phyloP scores from a whole-genome alignment of 2,888 invertebrate genomes.

The Fissipunctia ypsillon region DNA sequence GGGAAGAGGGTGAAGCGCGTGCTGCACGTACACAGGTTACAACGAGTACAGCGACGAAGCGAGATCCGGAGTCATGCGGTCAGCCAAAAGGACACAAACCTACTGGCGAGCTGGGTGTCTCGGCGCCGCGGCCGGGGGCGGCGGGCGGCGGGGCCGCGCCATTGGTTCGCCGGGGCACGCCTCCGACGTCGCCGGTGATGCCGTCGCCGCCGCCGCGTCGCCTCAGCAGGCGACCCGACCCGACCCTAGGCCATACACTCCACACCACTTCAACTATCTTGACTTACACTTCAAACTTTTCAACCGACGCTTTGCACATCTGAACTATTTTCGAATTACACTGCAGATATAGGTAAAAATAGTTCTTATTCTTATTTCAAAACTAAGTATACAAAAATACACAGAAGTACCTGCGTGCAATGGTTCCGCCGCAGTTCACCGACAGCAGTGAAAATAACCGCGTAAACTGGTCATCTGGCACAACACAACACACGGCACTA shows the following conservation, averaged over 20 bases:
- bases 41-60: constrained; percentile 90
- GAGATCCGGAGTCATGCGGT: constrained; percentile 91
- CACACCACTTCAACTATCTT: constrained; percentile 76
- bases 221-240: constrained; percentile 73
- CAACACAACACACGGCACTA: constrained; percentile 47
- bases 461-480: constrained; percentile 31
- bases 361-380: constrained; percentile 7
- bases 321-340: constrained; percentile 66
- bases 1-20: constrained; percentile 85
- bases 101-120: constrained; percentile 88
- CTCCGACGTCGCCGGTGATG: constrained; percentile 82
- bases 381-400: neutral
- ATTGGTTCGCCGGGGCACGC: constrained; percentile 88
- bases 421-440: constrained; percentile 4
- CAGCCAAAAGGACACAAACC: constrained; percentile 91
- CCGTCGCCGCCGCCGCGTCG: constrained; percentile 79
- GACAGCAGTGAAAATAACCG: constrained; percentile 17
- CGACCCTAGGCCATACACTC: constrained; percentile 71
- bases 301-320: constrained; percentile 72
- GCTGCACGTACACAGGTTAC: constrained; percentile 87
- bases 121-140: constrained; percentile 82
- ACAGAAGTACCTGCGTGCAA: constrained; percentile 30
- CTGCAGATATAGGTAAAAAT: constrained; percentile 44
- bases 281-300: constrained; percentile 76
- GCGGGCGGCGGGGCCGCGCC: constrained; percentile 84